These are phyloP conservation scores for Elgaria multicarinata DNA, from an alignment of 2,113 vertebrate genomes.

Conservation along the genomic window DNA sequence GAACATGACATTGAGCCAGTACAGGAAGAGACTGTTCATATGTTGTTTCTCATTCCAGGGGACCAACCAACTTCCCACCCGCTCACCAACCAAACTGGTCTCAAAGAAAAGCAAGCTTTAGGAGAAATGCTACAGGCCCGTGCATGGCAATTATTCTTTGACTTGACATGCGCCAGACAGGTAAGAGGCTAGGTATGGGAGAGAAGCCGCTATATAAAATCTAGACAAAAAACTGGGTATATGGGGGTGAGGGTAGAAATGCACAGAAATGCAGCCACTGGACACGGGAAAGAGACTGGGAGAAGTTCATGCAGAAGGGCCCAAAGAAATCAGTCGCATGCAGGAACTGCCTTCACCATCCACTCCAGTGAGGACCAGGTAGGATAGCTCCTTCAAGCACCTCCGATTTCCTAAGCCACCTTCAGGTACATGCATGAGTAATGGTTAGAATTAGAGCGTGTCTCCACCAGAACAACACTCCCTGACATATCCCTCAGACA, in stretches of 20 bases:
- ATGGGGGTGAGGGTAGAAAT: neutral
- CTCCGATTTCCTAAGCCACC: neutral
- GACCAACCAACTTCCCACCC: conserved; percentile 47
- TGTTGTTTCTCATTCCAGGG: conserved; percentile 54
- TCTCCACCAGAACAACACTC: neutral
- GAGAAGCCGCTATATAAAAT: neutral
- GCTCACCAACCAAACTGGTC: conserved; percentile 38
- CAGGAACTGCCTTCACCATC: conserved; percentile 26
- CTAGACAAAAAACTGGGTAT: neutral
- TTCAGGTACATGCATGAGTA: neutral
- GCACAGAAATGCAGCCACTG: neutral
- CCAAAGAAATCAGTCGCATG: conserved; percentile 28
- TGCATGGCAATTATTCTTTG: conserved; percentile 18
- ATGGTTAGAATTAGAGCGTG: neutral
- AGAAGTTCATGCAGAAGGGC: conserved; percentile 49
- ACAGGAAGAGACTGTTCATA: conserved; percentile 63
- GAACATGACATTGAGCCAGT: conserved; percentile 39
- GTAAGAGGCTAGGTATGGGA: neutral
- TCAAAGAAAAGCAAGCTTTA: conserved; percentile 34
- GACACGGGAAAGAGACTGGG: neutral
- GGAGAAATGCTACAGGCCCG: conserved; percentile 42
- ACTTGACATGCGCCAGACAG: conserved; percentile 51
- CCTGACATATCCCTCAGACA: neutral
- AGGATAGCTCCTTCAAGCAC: neutral
- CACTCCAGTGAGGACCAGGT: conserved; percentile 46